Conservation (phyloP, 2,888 invertebrate genomes). For the Troides aeacus region DNA sequence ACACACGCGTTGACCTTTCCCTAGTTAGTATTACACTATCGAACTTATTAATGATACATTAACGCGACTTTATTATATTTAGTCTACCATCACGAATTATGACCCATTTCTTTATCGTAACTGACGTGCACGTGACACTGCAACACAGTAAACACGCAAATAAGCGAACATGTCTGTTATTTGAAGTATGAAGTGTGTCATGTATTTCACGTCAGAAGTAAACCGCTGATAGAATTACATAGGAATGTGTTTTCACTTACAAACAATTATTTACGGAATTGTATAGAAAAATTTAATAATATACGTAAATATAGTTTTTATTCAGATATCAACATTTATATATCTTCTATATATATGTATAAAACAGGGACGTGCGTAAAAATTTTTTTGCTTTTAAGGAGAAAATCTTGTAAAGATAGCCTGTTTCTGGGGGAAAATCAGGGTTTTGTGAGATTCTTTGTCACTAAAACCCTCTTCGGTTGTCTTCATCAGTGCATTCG, state of each 20-base stretch:
- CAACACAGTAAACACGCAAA: neutral
- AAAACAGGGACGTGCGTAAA: too few species aligned
- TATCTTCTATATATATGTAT: too few species aligned
- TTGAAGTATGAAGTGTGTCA: neutral
- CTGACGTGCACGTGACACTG: neutral
- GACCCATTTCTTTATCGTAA: constrained; percentile 1
- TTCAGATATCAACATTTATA: too few species aligned
- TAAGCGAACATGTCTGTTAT: neutral
- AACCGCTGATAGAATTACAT: neutral
- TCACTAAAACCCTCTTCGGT: too few species aligned
- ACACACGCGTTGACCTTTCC: neutral
- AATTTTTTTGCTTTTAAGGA: too few species aligned
- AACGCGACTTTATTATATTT: neutral
- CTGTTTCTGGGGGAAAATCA: too few species aligned
- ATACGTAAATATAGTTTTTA: too few species aligned
- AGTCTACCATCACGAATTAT: neutral
- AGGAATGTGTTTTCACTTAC: neutral
- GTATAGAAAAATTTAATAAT: too few species aligned
- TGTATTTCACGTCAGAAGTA: neutral
- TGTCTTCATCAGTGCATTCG: too few species aligned
- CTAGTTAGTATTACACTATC: neutral
- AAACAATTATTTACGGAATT: neutral
- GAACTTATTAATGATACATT: neutral
- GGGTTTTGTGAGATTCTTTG: too few species aligned
- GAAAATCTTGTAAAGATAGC: too few species aligned